Conservation (phyloP, 2,113 vertebrate genomes). For the Lota lota region DNA sequence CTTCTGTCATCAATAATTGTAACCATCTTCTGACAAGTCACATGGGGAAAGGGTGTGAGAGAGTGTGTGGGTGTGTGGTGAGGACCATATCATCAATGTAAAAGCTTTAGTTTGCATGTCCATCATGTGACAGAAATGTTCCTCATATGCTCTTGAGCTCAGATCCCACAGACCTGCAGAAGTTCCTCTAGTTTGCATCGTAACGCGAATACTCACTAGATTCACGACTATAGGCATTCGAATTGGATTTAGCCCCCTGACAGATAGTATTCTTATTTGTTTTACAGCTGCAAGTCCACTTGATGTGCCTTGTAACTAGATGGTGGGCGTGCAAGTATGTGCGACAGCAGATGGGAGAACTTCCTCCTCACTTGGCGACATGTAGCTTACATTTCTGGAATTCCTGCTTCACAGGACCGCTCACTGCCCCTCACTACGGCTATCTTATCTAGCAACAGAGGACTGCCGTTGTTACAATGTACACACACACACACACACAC, state of each 20-base stretch:
- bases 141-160: background rate
- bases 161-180: too few relatives aligned
- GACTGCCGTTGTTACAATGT: too few relatives aligned
- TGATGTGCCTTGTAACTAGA: conserved; percentile 18
- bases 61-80: conserved; percentile 24
- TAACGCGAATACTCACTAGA: too few relatives aligned
- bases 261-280: conserved; percentile 5
- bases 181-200: too few relatives aligned
- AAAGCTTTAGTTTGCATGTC: conserved; percentile 10
- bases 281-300: conserved; percentile 6
- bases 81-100: conserved; percentile 27
- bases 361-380: conserved; percentile 30
- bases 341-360: conserved; percentile 35
- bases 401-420: conserved; percentile 26
- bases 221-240: too few relatives aligned
- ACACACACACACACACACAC: too few relatives aligned
- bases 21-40: conserved; percentile 49
- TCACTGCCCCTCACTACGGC: background rate
- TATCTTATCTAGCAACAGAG: background rate
- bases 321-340: conserved; percentile 11
- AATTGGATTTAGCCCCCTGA: background rate
- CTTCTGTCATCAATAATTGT: conserved; percentile 69
- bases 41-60: conserved; percentile 40
- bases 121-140: background rate
- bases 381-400: conserved; percentile 51